Evolutionary conservation across 2,888 invertebrate genomes (phyloP).

Genomic region (Mesoligia furuncula): DNA sequence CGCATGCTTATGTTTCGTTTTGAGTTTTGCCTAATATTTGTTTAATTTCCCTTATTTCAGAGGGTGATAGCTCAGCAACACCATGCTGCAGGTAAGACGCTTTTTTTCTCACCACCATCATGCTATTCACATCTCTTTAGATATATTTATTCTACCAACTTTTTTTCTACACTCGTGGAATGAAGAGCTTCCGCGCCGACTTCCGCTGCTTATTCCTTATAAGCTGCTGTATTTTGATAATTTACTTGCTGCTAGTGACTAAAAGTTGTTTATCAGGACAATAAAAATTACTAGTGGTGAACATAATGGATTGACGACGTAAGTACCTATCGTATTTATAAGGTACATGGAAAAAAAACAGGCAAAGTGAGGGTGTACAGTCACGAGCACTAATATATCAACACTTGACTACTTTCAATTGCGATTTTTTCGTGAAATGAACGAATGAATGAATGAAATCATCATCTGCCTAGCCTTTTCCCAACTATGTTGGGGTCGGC

Average conservation of each 20-base stretch:
- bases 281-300: background rate
- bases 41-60: conserved; percentile 89
- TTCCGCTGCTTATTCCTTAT: background rate
- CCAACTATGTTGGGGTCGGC: no score
- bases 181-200: background rate
- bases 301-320: background rate
- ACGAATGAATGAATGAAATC: no score
- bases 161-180: background rate
- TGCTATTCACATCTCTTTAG: background rate
- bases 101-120: conserved; percentile 20
- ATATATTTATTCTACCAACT: background rate
- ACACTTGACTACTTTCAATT: no score
- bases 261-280: no score
- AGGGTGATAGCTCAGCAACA: conserved; percentile 92
- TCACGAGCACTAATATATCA: no score
- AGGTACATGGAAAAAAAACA: background rate
- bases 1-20: conserved; percentile 32
- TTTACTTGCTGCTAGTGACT: background rate
- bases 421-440: no score
- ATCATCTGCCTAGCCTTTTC: no score
- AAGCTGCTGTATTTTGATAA: background rate
- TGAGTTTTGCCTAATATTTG: conserved; percentile 64
- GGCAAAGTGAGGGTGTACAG: background rate
- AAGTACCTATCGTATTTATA: background rate
- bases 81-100: conserved; percentile 90